Conservation (phyloP, 2,888 invertebrate species). For the Meandrusa payeni region DNA sequence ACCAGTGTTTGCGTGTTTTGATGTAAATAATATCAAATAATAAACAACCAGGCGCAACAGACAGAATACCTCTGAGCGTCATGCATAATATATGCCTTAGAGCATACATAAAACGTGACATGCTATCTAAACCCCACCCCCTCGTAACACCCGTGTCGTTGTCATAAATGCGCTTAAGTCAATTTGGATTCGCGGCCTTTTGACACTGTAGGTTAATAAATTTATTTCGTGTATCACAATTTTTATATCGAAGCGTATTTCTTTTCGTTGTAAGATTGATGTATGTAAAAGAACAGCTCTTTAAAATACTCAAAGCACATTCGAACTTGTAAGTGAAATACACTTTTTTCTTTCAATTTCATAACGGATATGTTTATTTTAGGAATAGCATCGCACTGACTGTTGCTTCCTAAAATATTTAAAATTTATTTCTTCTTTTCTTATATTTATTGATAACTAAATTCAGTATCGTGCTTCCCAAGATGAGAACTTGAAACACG, state of each 20-base stretch:
- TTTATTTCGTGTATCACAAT: conserved; percentile 24
- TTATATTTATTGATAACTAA: too few species aligned
- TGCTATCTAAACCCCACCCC: not conserved
- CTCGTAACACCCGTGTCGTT: not conserved
- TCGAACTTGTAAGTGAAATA: conserved; percentile 25
- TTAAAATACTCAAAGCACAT: conserved; percentile 11
- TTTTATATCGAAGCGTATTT: conserved; percentile 21
- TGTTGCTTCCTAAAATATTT: not conserved
- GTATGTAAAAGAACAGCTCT: conserved; percentile 19
- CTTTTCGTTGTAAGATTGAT: conserved; percentile 23
- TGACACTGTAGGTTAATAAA: conserved; percentile 18
- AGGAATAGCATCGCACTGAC: conserved; percentile 1
- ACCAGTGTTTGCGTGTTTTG: too few species aligned
- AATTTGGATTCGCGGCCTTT: conserved; percentile 15
- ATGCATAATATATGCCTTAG: too few species aligned
- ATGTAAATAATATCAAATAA: too few species aligned
- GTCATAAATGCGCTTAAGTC: conserved; percentile 1
- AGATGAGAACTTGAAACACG: too few species aligned
- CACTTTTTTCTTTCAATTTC: conserved; percentile 21
- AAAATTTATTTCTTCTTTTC: not conserved
- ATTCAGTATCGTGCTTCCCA: too few species aligned
- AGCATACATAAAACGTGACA: not conserved
- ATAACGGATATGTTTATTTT: conserved; percentile 14
- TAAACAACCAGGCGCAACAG: too few species aligned
- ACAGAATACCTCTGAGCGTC: too few species aligned